Percentiles rank a stretch among this genome's conserved stretches.
Evolutionary conservation across 2,797 vertebrate genomes (phyloP).

Genomic region (Sebastes minor): DNA sequence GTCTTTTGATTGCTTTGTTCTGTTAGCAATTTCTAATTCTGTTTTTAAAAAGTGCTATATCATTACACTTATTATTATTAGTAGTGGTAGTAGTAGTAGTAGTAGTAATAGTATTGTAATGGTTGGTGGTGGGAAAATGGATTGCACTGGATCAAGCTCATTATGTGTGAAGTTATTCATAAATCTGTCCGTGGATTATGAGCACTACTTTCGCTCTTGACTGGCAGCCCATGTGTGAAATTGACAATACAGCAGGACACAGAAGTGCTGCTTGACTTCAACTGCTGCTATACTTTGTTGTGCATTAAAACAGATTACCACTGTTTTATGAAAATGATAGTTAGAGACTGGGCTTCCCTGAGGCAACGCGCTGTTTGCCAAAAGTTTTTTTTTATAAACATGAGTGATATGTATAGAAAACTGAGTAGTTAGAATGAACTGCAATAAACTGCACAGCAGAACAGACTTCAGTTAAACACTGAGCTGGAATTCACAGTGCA

Average conservation of each 20-base stretch:
- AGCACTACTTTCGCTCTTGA: conserved; percentile 15
- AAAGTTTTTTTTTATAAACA: not conserved
- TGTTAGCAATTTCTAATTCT: no score
- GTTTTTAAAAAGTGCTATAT: no score
- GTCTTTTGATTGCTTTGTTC: no score
- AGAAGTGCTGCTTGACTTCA: not conserved
- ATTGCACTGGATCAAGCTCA: conserved; percentile 51
- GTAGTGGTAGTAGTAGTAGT: no score
- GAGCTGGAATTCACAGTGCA: not conserved
- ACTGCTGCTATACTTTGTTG: not conserved
- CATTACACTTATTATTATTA: no score
- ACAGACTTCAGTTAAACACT: not conserved
- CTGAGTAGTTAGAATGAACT: not conserved
- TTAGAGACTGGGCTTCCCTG: not conserved
- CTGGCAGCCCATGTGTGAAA: conserved; percentile 46
- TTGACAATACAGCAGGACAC: not conserved
- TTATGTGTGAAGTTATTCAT: conserved; percentile 57
- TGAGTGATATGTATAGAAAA: not conserved
- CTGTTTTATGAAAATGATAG: not conserved
- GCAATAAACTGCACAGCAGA: not conserved
- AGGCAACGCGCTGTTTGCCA: not conserved
- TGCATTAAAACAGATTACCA: not conserved
- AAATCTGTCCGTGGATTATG: conserved; percentile 51
- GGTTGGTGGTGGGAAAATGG: not conserved
- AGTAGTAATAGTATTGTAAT: no score